These are phyloP conservation scores for Germaria angustata DNA, from an alignment of 2,888 invertebrate genomes.

Conservation along the genomic window DNA sequence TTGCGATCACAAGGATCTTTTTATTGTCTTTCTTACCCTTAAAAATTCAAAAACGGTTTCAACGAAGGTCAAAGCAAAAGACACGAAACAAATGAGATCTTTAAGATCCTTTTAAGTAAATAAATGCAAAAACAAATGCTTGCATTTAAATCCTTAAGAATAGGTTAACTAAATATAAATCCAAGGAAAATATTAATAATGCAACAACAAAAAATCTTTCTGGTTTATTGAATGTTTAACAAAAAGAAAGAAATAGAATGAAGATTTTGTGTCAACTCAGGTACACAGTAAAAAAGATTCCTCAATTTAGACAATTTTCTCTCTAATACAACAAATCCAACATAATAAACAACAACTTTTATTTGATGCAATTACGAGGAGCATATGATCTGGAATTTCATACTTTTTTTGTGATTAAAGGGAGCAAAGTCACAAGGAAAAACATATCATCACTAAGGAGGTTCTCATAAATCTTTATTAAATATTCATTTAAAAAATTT, in stretches of 20 bases:
- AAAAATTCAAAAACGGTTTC: slow-evolving; percentile 34
- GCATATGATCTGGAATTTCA: not conserved
- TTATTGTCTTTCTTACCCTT: slow-evolving; percentile 47
- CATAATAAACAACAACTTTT: slow-evolving; percentile 16
- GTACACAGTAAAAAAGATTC: slow-evolving; percentile 23
- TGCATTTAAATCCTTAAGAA: not conserved
- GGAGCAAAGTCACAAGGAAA: slow-evolving; percentile 47
- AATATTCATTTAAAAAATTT: slow-evolving; percentile 25
- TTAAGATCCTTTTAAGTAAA: slow-evolving; percentile 42
- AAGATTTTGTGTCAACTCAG: slow-evolving; percentile 53
- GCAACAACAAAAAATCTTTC: slow-evolving; percentile 18
- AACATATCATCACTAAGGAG: slow-evolving; percentile 38
- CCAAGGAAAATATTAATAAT: slow-evolving; percentile 19
- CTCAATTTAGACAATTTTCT: slow-evolving; percentile 19
- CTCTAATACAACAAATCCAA: not conserved
- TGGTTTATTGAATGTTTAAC: slow-evolving; percentile 29
- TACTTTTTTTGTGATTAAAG: not conserved
- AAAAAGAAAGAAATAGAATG: slow-evolving; percentile 5
- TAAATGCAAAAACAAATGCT: slow-evolving; percentile 43
- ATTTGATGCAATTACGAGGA: slow-evolving; percentile 37
- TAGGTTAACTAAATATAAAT: not conserved
- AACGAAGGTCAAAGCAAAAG: slow-evolving; percentile 50
- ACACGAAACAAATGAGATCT: slow-evolving; percentile 30
- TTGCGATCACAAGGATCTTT: slow-evolving; percentile 40
- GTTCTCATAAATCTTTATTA: slow-evolving; percentile 50